Evolutionary conservation across 2,113 vertebrate species (phyloP), one percentile per base, ranked within the genome.

Genomic region (Notothenia coriiceps): DNA sequence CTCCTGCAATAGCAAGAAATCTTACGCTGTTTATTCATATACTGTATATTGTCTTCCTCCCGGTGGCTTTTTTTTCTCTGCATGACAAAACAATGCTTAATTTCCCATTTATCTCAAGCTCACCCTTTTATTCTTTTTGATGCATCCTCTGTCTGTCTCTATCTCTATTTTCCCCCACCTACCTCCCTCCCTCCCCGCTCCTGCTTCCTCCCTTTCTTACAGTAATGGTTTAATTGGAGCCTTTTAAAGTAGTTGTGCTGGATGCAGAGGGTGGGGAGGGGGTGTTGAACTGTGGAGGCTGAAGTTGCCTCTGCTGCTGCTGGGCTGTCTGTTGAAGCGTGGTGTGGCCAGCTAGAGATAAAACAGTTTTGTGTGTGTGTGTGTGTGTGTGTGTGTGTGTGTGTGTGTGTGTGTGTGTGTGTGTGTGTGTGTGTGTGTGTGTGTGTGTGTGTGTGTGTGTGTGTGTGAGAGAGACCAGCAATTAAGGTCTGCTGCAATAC

Each of bases 141-240:
- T 87, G 72, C 44, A 72, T 35, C 71, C 46, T 51, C 51, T 69
- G 49, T 77, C 54, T 86, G 56, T 70, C 62, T 79, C 70, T 50
- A 72, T 61, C 67, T 87, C 20, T 15, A 83, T 85, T 85, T 64
- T 64, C 50, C 82, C 17, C 22, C 29, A 40, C 35, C 35, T 7
- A 0, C 52, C 71, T 29, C 49, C 67, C 65, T 74, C n/a, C 20
- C 62, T 14, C 11, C 55, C 18, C 12, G 0, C 59, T 73, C 65
- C 63, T 29, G 62, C 70, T 79, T 72, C 82, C 78, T 77, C 67
- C 67, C 51, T 77, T 75, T 56, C 83, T 83, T 66, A 80, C 66
- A 88, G 79, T 87, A 80, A 91, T 85, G 86, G 79, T 92, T 92
- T 92, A 93, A 93, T 92, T 92, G 89, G 85, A 79, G 79, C 63